Conservation (phyloP, 2,113 vertebrate genomes). For the Brachirus orientalis region DNA sequence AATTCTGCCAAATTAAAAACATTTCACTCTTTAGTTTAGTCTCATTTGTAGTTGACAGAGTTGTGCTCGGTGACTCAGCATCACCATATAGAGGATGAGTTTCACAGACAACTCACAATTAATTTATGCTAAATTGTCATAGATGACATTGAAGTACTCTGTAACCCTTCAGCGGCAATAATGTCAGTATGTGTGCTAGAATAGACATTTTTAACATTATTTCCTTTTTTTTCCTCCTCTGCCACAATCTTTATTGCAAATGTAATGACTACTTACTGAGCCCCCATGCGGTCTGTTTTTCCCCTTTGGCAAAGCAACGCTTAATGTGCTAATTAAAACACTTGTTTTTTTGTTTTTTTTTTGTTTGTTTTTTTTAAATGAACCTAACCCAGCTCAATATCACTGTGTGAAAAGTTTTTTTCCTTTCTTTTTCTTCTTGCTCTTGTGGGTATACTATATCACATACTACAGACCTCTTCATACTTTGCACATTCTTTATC, state of each 20-base stretch:
- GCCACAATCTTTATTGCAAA: constrained; percentile 3
- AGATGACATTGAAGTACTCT: no score
- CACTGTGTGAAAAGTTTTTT: background rate
- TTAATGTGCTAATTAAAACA: constrained; percentile 6
- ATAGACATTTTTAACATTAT: no score
- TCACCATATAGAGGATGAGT: background rate
- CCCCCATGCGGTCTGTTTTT: background rate
- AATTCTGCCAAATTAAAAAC: background rate
- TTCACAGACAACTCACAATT: constrained; percentile 18
- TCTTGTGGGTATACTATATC: background rate
- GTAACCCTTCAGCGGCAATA: no score
- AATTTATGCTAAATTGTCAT: constrained; percentile 25
- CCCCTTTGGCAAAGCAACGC: background rate
- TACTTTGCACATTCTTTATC: no score
- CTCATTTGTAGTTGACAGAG: constrained; percentile 13
- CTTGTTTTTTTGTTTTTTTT: no score
- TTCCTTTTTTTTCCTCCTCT: constrained; percentile 10
- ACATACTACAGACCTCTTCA: no score
- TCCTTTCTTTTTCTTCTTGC: background rate
- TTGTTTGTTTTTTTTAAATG: no score
- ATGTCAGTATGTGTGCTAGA: no score
- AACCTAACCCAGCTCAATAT: background rate
- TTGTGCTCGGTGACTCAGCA: background rate
- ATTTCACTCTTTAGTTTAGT: background rate
- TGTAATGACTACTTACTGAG: background rate